phyloP scores from a whole-genome alignment of 1,140 invertebrate species.

The Caenorhabditis latens region DNA sequence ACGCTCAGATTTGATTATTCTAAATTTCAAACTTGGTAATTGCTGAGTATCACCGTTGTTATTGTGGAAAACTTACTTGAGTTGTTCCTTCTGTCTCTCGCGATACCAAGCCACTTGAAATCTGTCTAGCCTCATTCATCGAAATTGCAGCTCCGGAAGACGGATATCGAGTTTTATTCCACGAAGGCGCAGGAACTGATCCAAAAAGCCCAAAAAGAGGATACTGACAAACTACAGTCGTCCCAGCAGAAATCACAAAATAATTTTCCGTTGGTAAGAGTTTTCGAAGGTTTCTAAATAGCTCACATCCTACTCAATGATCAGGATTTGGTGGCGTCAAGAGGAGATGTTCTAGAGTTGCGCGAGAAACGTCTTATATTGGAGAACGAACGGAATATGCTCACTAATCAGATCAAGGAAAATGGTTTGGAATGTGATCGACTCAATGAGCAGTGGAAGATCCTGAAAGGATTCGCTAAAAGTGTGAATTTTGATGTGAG shows the following conservation, averaged over 20 bases:
- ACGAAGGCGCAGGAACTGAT: slow-evolving; percentile 25
- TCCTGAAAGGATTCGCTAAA: slow-evolving; percentile 34
- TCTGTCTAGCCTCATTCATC: background rate
- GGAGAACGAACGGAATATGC: slow-evolving; percentile 23
- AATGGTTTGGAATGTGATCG: slow-evolving; percentile 27
- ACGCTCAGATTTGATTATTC: no score
- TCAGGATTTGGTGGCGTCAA: slow-evolving; percentile 14
- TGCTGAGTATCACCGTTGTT: no score
- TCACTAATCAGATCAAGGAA: slow-evolving; percentile 45
- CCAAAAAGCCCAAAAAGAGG: slow-evolving; percentile 8
- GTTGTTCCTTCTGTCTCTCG: no score
- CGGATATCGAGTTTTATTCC: slow-evolving; percentile 28
- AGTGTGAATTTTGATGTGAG: slow-evolving; percentile 41
- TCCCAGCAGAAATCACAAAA: slow-evolving; percentile 41
- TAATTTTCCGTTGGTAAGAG: background rate
- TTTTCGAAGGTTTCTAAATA: slow-evolving; percentile 12
- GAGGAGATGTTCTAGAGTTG: slow-evolving; percentile 44
- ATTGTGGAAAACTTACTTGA: no score
- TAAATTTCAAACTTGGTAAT: no score
- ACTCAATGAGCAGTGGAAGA: slow-evolving; percentile 8
- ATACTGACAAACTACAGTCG: background rate
- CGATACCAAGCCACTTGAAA: no score
- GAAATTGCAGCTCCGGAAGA: slow-evolving; percentile 18
- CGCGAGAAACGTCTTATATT: slow-evolving; percentile 28
- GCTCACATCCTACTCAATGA: background rate